Base-by-base conservation (phyloP, 2,888 invertebrate genomes). In the Dorcus hopei region DNA sequence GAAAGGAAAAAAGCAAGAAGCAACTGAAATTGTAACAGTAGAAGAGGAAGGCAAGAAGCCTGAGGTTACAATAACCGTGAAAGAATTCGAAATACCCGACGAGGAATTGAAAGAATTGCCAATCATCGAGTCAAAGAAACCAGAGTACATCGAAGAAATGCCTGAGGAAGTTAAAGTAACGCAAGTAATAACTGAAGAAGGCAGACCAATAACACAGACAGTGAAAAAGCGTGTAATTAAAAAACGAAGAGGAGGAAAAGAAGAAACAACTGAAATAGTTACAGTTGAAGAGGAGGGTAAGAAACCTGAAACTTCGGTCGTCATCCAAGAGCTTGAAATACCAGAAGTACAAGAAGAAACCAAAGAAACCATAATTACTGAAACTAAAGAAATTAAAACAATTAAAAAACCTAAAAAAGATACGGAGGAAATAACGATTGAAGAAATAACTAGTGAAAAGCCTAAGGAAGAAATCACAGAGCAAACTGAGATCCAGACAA, bases 211-310 rank as follows among this genome's bases (percentile, higher is more conserved):
- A 61, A 57, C 61, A 58, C 54, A 52, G 57, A 70, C 6, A 52
- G 68, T 38, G 73, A 75, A 70, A 49, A 77, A 73, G 54, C 70
- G 75, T 11, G 63, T 70, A 2, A 70, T 75, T 11, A 72, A 68
- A 39, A 80, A 76, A 63, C 72, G 70, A 47, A 72, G 72, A 62
- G 77, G 75, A 40, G 74, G 68, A 2, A 74, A 73, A 60, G 75
- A 72, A 66, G 72, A 74, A 65, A 71, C 63, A 9, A 74, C 74
- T 0, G 72, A 74, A 67, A 75, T 75, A 52, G 65, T 69, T 7
- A 71, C 72, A 8, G 62, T 70, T n/a, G 67, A 74, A 61, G 69
- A 74, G 55, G 71, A 72, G 53, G 71, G 68, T 23, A 68, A 70
- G 56, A 52, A 63, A 58, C 71, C 73, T 3, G 59, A 68, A 57